A percentile compares a stretch with the other conserved stretches of the same genome.
phyloP scores from a whole-genome alignment of 2,797 vertebrate species.

The Octomys mimax region DNA sequence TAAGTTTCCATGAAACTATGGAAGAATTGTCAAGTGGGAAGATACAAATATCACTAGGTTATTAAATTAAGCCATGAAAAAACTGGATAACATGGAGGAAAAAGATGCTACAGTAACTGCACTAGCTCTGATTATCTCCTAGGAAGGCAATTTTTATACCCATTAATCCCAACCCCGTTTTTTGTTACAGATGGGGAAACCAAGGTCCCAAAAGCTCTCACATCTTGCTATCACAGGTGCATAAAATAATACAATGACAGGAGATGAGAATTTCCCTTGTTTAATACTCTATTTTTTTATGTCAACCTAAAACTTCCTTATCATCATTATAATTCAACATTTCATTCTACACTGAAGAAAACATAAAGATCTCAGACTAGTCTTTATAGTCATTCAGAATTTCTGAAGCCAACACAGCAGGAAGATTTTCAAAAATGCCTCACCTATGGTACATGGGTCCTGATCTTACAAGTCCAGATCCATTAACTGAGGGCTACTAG shows the following conservation, averaged over 20 bases:
- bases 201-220: background rate
- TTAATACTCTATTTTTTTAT: background rate
- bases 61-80: background rate
- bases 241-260: background rate
- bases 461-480: background rate
- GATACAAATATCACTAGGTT: background rate
- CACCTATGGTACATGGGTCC: too few relatives aligned
- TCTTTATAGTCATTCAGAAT: background rate
- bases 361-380: background rate
- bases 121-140: background rate
- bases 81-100: conserved; percentile 23
- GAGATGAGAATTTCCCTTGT: background rate
- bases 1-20: background rate
- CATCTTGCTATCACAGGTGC: background rate
- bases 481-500: background rate
- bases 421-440: background rate
- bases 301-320: background rate
- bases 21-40: conserved; percentile 31
- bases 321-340: background rate
- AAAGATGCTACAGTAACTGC: background rate
- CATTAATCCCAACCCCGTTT: background rate
- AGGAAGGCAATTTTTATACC: background rate
- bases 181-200: conserved; percentile 24
- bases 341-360: background rate
- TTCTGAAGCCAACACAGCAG: background rate